Base-by-base conservation (phyloP, 2,888 invertebrate species). In the Metalampra italica region DNA sequence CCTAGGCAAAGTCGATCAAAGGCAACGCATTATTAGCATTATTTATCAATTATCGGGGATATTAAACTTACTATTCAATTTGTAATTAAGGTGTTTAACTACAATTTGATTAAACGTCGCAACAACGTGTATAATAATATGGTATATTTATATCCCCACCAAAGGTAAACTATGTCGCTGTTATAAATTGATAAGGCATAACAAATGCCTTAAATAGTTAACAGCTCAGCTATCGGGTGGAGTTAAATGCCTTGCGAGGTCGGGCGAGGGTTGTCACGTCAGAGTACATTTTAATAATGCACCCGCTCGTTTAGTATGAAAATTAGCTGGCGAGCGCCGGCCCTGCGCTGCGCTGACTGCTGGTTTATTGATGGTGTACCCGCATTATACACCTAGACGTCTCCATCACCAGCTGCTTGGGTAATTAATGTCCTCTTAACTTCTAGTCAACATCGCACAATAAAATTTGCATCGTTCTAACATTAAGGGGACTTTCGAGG, bases 231-330 rank as follows among this genome's bases (percentile, higher is more conserved):
- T 69, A 73, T 67, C 58, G 64, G 75, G 78, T 74, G 70, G 78
- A 80, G 78, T 80, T 80, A 75, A 80, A 80, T 75, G 76, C 63
- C 70, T 60, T 64, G 59, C 59, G 72, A 71, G 76, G 75, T 75
- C 68, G 70, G 62, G n/a, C n/a, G 69, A 75, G 77, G 79, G 80
- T 70, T 82, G 85, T 82, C 85, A 78, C 81, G 74, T 75, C 66
- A 73, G 68, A 71, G 70, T 68, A 78, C 74, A 78, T 84, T 87
- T 89, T 86, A 88, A 88, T 88, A 88, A 88, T 88, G 82, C 81
- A 89, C 70, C 66, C 67, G 74, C 77, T 87, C 85, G 87, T 89
- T 87, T 82, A 81, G 80, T 88, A 88, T 89, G 85, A 87, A 87
- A 87, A 89, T 89, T 88, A 88, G 84, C 77, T 76, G 70, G 75